Evolutionary conservation across 2,888 invertebrate genomes (phyloP), one percentile per base, ranked within the genome.

Genomic region (Himalopsyche anomala): DNA sequence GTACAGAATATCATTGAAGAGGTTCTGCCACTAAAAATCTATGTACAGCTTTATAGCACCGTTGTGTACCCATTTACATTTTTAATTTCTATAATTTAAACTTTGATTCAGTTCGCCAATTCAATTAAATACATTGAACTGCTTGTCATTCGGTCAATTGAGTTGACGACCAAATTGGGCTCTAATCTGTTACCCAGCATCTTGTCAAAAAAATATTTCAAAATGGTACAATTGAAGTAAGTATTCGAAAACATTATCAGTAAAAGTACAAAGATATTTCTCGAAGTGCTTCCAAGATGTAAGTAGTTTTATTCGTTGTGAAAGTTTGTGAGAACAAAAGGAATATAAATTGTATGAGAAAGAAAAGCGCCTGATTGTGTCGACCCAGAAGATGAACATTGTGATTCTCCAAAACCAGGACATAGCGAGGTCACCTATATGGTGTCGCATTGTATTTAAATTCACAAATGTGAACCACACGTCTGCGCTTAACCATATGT

Each of bases 321-420:
- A 62, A 62, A 62, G 62, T 62, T 15, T n/a, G 62, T 19, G 19
- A 62, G 62, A 62, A 62, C 62, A 62, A 62, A 62, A 62, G 19
- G 62, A 62, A 62, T 62, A 56, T n/a, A 28, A 19, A 62, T 11
- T n/a, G 8, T 62, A 19, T 62, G 28, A 28, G 19, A 62, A 62
- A 62, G 62, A 62, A 62, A 62, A 62, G 62, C 28, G 62, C 8
- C 19, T 62, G 19, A 62, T 62, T 62, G 19, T 28, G 28, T 62
- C 62, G 62, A 62, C 62, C 62, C 62, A 62, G 62, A 62, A 62
- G 62, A 62, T 19, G 62, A 19, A 19, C 28, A 62, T 62, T 62
- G 62, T 28, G 19, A 19, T 62, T 62, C n/a, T 62, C 19, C 62
- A 62, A 19, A 56, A 62, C 28, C 62, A 62, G 62, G 62, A 62